Evolutionary conservation across 2,888 invertebrate genomes (phyloP), one percentile per base, ranked within the genome.

Genomic region (Calameuta idolon): DNA sequence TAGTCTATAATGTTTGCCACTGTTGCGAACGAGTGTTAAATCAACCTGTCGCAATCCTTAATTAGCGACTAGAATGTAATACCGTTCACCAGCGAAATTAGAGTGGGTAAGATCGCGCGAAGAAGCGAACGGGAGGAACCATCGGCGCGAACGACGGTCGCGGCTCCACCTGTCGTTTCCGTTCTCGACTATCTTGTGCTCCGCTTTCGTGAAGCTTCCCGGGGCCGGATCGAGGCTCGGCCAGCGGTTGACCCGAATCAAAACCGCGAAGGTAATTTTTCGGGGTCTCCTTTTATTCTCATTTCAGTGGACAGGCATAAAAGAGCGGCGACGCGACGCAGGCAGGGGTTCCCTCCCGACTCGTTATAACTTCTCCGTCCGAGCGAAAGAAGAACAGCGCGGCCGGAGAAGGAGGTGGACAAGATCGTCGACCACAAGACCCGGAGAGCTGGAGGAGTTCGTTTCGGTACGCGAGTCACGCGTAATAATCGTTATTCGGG

Each of bases 401-500:
- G 23, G 2, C 55, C 55, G 9, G 55, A 23, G 55, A 55, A 23
- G 55, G 55, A 55, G 55, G 55, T 9, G 55, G 55, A 55, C 55
- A 55, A 55, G 55, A 55, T 23, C 23, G 9, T 55, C 55, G 55
- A 55, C 23, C 55, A 55, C 23, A 55, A 55, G 23, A 55, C 55
- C 55, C 55, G 55, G 23, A 55, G 55, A 55, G 23, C 55, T 15
- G 55, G 23, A 55, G 55, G 55, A 31, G 71, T 33, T 71, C 71
- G 34, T 71, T 71, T 71, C 71, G 71, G 71, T 71, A 71, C 83
- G 83, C 86, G 86, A 88, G 86, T 87, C 88, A 87, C 85, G 86
- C 84, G 86, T 87, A 87, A 88, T 89, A 88, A 89, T 89, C 87
- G 85, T 87, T 87, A 83, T 85, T 87, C 83, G 84, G 82, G 77